phyloP scores from a whole-genome alignment of 2,113 vertebrate species.

The Beaufortia kweichowensis region DNA sequence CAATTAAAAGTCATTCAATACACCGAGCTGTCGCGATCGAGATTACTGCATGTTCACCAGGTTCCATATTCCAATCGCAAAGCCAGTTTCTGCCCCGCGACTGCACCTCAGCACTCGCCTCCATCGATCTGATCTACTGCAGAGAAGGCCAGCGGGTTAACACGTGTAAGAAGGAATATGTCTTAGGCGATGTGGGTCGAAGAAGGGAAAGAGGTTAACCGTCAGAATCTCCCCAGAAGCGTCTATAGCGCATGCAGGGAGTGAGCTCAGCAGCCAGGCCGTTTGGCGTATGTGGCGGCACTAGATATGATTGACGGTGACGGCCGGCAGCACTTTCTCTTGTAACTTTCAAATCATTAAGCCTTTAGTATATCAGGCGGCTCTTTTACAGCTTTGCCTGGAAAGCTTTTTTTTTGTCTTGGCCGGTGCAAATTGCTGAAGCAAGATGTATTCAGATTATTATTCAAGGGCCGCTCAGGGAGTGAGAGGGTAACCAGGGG shows the following conservation, averaged over 20 bases:
- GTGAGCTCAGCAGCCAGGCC: conserved; percentile 70
- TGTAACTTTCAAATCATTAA: conserved; percentile 82
- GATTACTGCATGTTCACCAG: conserved; percentile 27
- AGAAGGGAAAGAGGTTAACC: conserved; percentile 50
- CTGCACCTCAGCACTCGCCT: conserved; percentile 22
- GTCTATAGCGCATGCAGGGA: conserved; percentile 39
- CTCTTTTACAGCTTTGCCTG: conserved; percentile 71
- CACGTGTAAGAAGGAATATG: conserved; percentile 58
- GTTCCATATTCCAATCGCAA: conserved; percentile 35
- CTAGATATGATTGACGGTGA: conserved; percentile 75
- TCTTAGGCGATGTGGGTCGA: conserved; percentile 25
- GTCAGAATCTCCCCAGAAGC: conserved; percentile 6
- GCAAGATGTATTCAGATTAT: conserved; percentile 23
- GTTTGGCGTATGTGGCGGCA: conserved; percentile 67
- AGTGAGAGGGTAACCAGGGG: conserved; percentile 11
- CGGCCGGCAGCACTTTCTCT: conserved; percentile 68
- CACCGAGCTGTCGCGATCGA: conserved; percentile 17
- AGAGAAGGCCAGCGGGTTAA: conserved; percentile 60
- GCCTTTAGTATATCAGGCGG: conserved; percentile 71
- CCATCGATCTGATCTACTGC: conserved; percentile 59
- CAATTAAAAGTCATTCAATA: conserved; percentile 36
- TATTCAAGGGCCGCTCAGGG: background rate
- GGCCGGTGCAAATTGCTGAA: conserved; percentile 20
- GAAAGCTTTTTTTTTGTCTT: conserved; percentile 9
- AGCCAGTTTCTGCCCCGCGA: conserved; percentile 2